Evolutionary conservation across 2,797 vertebrate species (phyloP), one percentile per base, ranked within the genome.

Genomic region (Mico argentatus): DNA sequence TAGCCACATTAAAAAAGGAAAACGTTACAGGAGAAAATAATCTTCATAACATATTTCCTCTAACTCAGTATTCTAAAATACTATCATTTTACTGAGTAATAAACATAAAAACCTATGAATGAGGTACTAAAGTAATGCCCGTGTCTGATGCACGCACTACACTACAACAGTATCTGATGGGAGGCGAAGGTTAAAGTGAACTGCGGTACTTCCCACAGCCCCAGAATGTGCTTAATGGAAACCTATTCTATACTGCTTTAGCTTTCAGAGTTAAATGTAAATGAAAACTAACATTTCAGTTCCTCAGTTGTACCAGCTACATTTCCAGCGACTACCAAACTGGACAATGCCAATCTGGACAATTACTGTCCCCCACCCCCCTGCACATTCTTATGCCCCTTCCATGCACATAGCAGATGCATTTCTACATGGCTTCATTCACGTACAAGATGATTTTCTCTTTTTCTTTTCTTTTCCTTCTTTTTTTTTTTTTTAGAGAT

Each of bases 201-300:
- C 76, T 26, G 4, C 1, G 36, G 64, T 39, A 64, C 48, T 87
- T 90, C 9, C 6, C 52, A 20, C 52, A 22, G 19, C 52, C 52
- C 52, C 52, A 55, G 50, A 52, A 20, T 5, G 19, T 79, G 39
- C 48, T 83, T 77, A 36, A 17, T 2, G 70, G 30, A 14, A 46
- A 80, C 64, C 36, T 5, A 24, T n/a, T 52, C n/a, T 24, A 41
- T 2, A 27, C 10, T 30, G 36, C 64, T 46, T 85, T 59, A 26
- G 5, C 20, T 72, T 93, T 79, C 57, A 94, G 88, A 84, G 91
- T 79, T 64, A 94, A 91, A 88, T 84, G 57, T 44, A 64, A 93
- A 41, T 33, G 33, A 79, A 87, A 94, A 59, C 50, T 26, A 70
- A 46, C 70, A 77, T 48, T 26, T 11, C 39, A 55, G 39, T 9